Conservation (phyloP, 2,797 vertebrate species). For the Arnoldichthys spilopterus region DNA sequence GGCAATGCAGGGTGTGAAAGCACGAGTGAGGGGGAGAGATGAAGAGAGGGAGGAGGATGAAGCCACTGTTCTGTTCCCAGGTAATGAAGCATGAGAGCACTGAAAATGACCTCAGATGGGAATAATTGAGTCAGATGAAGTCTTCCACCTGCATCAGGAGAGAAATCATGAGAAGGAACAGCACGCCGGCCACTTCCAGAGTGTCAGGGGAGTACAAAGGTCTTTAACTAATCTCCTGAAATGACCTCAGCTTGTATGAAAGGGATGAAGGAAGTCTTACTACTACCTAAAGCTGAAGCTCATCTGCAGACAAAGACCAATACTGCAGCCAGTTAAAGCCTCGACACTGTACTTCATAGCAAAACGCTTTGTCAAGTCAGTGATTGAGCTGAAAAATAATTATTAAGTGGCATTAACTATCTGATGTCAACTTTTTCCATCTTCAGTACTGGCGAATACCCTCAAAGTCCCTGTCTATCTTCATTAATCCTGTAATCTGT, state of each 20-base stretch:
- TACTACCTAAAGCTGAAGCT: too few species aligned
- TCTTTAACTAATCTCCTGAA: background rate
- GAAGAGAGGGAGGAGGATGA: constrained; percentile 30
- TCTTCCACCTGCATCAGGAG: constrained; percentile 28
- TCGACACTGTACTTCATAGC: background rate
- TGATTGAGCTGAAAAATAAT: constrained; percentile 28
- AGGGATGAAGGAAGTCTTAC: constrained; percentile 1
- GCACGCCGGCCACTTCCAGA: background rate
- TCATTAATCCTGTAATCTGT: constrained; percentile 5
- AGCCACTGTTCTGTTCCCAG: constrained; percentile 39
- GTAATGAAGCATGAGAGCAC: constrained; percentile 58
- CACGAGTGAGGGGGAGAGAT: constrained; percentile 43
- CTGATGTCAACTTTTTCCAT: constrained; percentile 1
- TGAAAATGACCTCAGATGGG: constrained; percentile 61
- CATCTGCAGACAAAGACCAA: constrained; percentile 7
- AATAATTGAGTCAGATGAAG: constrained; percentile 60
- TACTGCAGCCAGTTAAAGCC: background rate
- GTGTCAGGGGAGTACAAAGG: background rate
- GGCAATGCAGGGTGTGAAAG: constrained; percentile 52
- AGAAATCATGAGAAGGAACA: constrained; percentile 42
- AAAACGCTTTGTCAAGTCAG: constrained; percentile 16
- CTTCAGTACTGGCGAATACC: background rate
- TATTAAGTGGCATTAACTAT: constrained; percentile 34
- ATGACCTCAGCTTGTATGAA: background rate
- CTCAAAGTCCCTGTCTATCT: constrained; percentile 26